Evolutionary conservation across 1,140 invertebrate genomes (phyloP), one percentile per base, ranked within the genome.

Genomic region (Drosophila auraria): DNA sequence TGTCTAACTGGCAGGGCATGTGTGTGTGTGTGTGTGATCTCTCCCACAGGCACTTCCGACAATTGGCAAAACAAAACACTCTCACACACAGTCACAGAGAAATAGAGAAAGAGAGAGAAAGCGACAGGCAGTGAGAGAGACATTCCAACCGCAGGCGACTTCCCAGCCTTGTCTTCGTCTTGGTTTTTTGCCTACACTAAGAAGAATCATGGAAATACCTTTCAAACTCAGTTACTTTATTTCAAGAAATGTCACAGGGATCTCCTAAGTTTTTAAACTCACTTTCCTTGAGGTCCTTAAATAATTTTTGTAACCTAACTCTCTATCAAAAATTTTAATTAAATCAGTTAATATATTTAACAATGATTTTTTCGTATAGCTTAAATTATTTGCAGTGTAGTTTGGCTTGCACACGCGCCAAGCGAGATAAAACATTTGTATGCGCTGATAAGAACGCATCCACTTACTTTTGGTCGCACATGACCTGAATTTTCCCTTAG

Each of bases 381-480:
- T 33, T 12, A 36, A 36, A 14, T 54, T 57, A 9, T 20, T 36
- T 1, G 4, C 11, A 8, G 61, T 70, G 66, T 20, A 45, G 2
- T 47, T 74, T 14, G 60, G 23, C 58, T 62, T 87, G 83, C 83
- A 87, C 83, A 87, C 83, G 84, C 84, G 81, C 78, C 78, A 68
- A 74, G 60, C 78, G 69, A 89, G 84, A 89, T 89, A 89, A 89
- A 89, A 89, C 84, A 89, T 89, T 89, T 89, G 84, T 89, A 89
- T 89, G 84, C 84, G 82, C 84, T 89, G 84, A 89, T 89, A 89
- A 89, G 84, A 89, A 82, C 84, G 84, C 84, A 89, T 89, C 84
- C 84, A 89, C 84, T 89, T 89, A 89, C 84, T 89, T 89, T 89
- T 84, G 81, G 81, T 89, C 84, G 84, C 78, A 89, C 84, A 89